Percentiles rank a stretch among this genome's conserved stretches.
phyloP scores from a whole-genome alignment of 2,113 vertebrate species.

The Corydoras sp. region DNA sequence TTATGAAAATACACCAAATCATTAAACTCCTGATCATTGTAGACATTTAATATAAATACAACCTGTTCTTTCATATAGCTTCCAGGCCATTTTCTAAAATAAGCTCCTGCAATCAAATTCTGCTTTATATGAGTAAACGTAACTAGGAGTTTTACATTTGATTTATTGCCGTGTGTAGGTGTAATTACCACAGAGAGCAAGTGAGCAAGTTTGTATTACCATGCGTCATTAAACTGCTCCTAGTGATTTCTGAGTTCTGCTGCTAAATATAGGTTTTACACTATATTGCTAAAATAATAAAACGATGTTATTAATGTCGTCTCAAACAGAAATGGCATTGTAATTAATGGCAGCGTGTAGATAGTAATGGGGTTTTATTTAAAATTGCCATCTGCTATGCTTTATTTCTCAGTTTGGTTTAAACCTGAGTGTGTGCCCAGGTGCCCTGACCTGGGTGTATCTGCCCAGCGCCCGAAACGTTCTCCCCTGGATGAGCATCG shows the following conservation, averaged over 20 bases:
- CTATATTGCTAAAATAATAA: not conserved
- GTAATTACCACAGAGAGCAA: slow-evolving; percentile 7
- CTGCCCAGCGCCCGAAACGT: too few relatives aligned
- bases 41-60: too few relatives aligned
- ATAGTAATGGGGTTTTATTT: slow-evolving; percentile 14
- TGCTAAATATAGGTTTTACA: slow-evolving; percentile 12
- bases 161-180: slow-evolving; percentile 2
- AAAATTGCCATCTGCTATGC: too few relatives aligned
- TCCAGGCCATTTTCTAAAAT: not conserved
- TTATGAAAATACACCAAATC: too few relatives aligned
- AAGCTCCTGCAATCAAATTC: not conserved
- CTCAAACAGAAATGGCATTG: slow-evolving; percentile 48
- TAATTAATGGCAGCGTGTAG: slow-evolving; percentile 48
- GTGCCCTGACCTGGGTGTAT: too few relatives aligned
- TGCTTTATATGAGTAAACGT: slow-evolving; percentile 5
- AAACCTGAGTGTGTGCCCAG: too few relatives aligned
- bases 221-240: slow-evolving; percentile 14
- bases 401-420: too few relatives aligned
- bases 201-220: not conserved
- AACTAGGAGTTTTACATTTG: not conserved
- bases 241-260: not conserved
- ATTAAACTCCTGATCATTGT: too few relatives aligned
- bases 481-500: too few relatives aligned
- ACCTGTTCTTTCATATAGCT: too few relatives aligned
- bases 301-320: slow-evolving; percentile 48